Evolutionary conservation across 2,888 invertebrate genomes (phyloP).

Genomic region (Pterostichus madidus): DNA sequence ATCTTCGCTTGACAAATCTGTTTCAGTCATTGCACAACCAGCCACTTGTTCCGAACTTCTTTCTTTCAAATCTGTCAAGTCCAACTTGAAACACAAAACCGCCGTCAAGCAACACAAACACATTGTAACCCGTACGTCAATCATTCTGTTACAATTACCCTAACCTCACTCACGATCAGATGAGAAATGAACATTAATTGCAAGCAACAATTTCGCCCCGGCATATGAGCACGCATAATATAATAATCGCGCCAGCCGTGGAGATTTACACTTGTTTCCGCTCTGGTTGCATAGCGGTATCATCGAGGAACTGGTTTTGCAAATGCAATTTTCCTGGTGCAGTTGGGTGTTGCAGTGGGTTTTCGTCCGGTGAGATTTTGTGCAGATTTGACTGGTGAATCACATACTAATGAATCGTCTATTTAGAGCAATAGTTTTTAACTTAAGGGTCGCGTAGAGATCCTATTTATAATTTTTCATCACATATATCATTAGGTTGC

Average conservation of each 20-base stretch:
- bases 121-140: background rate
- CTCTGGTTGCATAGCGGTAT: slow-evolving; percentile 24
- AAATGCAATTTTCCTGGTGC: too few species aligned
- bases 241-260: background rate
- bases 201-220: background rate
- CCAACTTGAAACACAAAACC: slow-evolving; percentile 21
- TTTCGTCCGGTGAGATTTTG: too few species aligned
- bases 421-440: background rate
- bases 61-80: background rate
- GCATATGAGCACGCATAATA: background rate
- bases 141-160: slow-evolving; percentile 8
- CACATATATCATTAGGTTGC: too few species aligned
- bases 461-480: too few species aligned
- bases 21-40: background rate
- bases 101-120: slow-evolving; percentile 15
- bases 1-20: background rate
- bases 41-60: background rate
- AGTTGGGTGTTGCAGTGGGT: too few species aligned
- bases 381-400: too few species aligned
- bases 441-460: too few species aligned
- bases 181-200: background rate
- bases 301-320: background rate
- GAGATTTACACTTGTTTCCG: slow-evolving; percentile 1
- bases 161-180: background rate
- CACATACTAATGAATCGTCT: background rate